Base-by-base conservation (phyloP, 2,888 invertebrate species). In the Thymelicus acteon region DNA sequence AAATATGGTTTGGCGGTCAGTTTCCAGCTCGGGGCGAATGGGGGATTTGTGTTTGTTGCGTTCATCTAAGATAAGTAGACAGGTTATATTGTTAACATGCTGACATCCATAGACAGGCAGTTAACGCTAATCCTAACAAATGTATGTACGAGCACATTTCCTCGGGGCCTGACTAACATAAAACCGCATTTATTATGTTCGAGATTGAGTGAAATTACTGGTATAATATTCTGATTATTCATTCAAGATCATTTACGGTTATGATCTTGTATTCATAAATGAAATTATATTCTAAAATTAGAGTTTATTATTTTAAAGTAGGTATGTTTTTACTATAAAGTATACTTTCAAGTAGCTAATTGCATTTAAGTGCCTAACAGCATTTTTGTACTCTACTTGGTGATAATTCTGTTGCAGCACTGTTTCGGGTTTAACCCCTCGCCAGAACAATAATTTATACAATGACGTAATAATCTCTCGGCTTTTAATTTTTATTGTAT, bases 1-100 rank as follows among this genome's bases (percentile, higher is more conserved):
- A 87, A 87, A 88, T 87, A 86, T 80, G 80, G 79, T 86, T 82
- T 83, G 85, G 84, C 85, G 79, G 80, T 81, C 76, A 77, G 79
- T 77, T 79, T 79, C 78, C 76, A 74, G 79, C 80, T 75, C 74
- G 75, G 72, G 78, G 79, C 78, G 69, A 71, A 76, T 76, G 77
- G 77, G 79, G 79, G 78, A 83, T 80, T 81, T 80, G 79, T 78
- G 76, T 74, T 73, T 71, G 60, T 76, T 74, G 76, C 79, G 80
- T 84, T 79, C 80, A 82, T 86, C 80, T 80, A 81, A 77, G 83
- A 85, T 80, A 83, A 79, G 82, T 80, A 79, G 85, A 82, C 84
- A 82, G 79, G 78, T 77, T 80, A 82, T 83, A 84, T 82, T 79
- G 79, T 80, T 81, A 81, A 78, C 78, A 76, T 75, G 80, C 71